phyloP scores from a whole-genome alignment of 1,140 invertebrate genomes.

The Euwallacea similis region DNA sequence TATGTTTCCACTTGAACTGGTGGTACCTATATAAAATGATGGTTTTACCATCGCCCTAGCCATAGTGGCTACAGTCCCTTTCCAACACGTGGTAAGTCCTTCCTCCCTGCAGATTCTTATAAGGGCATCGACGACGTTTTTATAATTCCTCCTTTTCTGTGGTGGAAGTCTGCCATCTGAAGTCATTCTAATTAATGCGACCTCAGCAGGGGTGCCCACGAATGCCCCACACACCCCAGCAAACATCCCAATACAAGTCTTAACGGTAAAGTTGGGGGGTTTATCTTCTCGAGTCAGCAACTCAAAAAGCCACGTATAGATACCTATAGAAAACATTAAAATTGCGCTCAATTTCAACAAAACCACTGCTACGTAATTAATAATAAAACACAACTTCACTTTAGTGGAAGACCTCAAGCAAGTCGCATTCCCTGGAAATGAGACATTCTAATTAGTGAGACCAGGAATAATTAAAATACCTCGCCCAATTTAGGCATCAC shows the following conservation, averaged over 20 bases:
- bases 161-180: conserved; percentile 88
- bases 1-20: too few relatives aligned
- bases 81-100: conserved; percentile 86
- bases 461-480: too few relatives aligned
- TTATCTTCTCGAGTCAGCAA: conserved; percentile 67
- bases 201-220: conserved; percentile 88
- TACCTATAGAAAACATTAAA: conserved; percentile 58
- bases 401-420: too few relatives aligned
- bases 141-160: conserved; percentile 89
- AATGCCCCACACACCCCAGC: conserved; percentile 86
- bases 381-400: too few relatives aligned
- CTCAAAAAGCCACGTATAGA: conserved; percentile 93
- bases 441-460: too few relatives aligned
- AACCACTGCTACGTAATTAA: too few relatives aligned
- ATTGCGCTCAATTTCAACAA: too few relatives aligned
- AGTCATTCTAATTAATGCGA: conserved; percentile 93
- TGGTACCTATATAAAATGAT: too few relatives aligned
- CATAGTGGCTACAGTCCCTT: conserved; percentile 80
- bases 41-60: conserved; percentile 71
- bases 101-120: conserved; percentile 86
- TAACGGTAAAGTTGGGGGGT: conserved; percentile 66
- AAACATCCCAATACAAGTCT: conserved; percentile 74
- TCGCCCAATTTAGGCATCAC: too few relatives aligned
- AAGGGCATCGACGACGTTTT: conserved; percentile 89
- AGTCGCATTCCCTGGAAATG: too few relatives aligned